These are phyloP conservation scores for Hemithea aestivaria DNA, from an alignment of 2,888 invertebrate species.

Conservation along the genomic window DNA sequence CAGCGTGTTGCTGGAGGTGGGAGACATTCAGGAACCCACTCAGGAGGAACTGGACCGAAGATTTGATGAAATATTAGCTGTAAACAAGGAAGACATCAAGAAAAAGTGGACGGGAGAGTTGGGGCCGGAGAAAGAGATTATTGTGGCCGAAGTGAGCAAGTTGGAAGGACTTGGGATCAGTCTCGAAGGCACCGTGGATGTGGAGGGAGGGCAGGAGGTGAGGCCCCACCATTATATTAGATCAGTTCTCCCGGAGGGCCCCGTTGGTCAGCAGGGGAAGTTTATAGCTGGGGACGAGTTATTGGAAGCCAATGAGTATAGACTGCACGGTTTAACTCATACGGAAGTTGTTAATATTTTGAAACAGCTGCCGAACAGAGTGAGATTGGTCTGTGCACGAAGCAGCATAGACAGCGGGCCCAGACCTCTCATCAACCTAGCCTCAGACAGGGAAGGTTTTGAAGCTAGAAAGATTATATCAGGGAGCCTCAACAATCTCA, in stretches of 20 bases:
- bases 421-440: conserved; percentile 86
- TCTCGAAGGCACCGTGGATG: conserved; percentile 98
- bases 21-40: conserved; percentile 69
- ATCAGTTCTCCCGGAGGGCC: conserved; percentile 96
- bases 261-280: conserved; percentile 94
- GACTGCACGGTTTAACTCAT: conserved; percentile 94
- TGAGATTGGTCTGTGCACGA: conserved; percentile 94
- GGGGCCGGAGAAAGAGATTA: conserved; percentile 90
- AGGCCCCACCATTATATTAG: conserved; percentile 99
- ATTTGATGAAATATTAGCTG: conserved; percentile 79
- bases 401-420: conserved; percentile 83
- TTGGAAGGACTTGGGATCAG: conserved; percentile 97
- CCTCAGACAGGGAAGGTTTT: conserved; percentile 88
- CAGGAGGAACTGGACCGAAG: conserved; percentile 69
- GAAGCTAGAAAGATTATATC: conserved; percentile 90
- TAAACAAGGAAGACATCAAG: conserved; percentile 82
- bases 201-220: conserved; percentile 97
- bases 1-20: conserved; percentile 81
- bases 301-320: conserved; percentile 96
- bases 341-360: conserved; percentile 97
- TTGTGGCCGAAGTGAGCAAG: conserved; percentile 95
- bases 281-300: conserved; percentile 98
- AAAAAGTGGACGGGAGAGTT: conserved; percentile 89
- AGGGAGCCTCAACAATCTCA: conserved; percentile 90
- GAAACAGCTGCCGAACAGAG: conserved; percentile 93